phyloP scores from a whole-genome alignment of 1,140 invertebrate genomes.

The Megathymus violae region DNA sequence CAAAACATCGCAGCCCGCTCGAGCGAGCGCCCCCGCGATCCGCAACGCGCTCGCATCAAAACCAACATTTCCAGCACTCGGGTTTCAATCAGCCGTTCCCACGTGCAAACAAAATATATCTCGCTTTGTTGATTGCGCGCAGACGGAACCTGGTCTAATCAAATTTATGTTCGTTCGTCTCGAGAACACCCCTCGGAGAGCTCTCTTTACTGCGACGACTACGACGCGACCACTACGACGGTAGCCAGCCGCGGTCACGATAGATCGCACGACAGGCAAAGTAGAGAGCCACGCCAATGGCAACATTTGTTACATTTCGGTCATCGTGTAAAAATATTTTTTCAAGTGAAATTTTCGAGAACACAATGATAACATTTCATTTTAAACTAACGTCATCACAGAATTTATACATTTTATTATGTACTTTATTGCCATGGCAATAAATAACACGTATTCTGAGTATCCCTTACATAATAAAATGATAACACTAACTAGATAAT shows the following conservation, averaged over 20 bases:
- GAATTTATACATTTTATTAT: no score
- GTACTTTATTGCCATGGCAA: no score
- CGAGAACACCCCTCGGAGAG: slow-evolving; percentile 33
- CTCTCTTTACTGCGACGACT: slow-evolving; percentile 15
- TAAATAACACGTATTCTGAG: no score
- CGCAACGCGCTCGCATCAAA: slow-evolving; percentile 42
- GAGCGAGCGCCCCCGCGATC: slow-evolving; percentile 41
- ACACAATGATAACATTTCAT: no score
- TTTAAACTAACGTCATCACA: no score
- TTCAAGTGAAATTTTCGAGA: no score
- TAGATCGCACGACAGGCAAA: neutral
- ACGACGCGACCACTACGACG: slow-evolving; percentile 13
- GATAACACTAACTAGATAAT: no score
- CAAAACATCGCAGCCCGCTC: slow-evolving; percentile 8
- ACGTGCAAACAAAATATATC: slow-evolving; percentile 37
- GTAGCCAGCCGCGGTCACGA: neutral
- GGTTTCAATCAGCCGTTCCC: slow-evolving; percentile 37
- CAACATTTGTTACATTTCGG: no score
- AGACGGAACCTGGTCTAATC: slow-evolving; percentile 42
- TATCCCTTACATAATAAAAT: no score
- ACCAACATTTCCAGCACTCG: slow-evolving; percentile 22
- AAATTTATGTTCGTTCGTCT: slow-evolving; percentile 42
- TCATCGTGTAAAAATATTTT: no score
- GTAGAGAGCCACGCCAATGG: neutral
- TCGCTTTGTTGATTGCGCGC: slow-evolving; percentile 35